Conservation (phyloP, 2,888 invertebrate species). For the Drosophila vallismaia region DNA sequence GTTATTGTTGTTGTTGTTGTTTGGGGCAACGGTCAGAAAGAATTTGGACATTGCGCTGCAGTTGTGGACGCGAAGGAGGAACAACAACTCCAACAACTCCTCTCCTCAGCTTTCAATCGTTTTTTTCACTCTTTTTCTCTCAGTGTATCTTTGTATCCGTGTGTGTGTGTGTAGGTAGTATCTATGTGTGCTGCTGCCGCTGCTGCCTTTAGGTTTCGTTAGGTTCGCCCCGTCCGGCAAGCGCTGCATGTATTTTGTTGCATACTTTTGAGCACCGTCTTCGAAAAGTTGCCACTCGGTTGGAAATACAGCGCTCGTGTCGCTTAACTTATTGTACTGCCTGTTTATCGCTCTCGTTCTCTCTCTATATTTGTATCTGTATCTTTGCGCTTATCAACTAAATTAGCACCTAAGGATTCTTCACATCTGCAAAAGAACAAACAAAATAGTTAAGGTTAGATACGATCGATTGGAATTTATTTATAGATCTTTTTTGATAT, state of each 20-base stretch:
- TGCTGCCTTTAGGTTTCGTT: constrained; percentile 43
- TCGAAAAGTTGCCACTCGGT: constrained; percentile 60
- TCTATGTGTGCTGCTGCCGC: constrained; percentile 21
- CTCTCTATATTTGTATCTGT: constrained; percentile 4
- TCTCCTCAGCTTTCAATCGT: constrained; percentile 33
- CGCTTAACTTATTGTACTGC: constrained; percentile 61
- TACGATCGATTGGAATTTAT: constrained; percentile 2
- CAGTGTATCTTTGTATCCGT: constrained; percentile 2
- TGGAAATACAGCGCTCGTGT: constrained; percentile 27
- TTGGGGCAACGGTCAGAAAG: constrained; percentile 69
- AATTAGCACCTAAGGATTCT: constrained; percentile 84
- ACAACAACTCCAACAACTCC: background rate
- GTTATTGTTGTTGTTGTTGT: constrained; percentile 53
- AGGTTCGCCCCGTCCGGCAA: constrained; percentile 47
- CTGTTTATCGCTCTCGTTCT: constrained; percentile 25
- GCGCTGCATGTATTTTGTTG: constrained; percentile 43
- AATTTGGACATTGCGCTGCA: constrained; percentile 81
- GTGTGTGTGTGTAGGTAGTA: background rate
- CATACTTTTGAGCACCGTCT: constrained; percentile 64
- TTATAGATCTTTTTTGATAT: constrained; percentile 5
- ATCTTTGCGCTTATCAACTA: constrained; percentile 82
- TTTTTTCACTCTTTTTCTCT: constrained; percentile 13
- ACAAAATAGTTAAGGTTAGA: constrained; percentile 27
- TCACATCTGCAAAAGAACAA: constrained; percentile 81
- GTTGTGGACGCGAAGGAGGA: constrained; percentile 32